Conservation (phyloP, 2,797 vertebrate species). For the Thunnus albacares region DNA sequence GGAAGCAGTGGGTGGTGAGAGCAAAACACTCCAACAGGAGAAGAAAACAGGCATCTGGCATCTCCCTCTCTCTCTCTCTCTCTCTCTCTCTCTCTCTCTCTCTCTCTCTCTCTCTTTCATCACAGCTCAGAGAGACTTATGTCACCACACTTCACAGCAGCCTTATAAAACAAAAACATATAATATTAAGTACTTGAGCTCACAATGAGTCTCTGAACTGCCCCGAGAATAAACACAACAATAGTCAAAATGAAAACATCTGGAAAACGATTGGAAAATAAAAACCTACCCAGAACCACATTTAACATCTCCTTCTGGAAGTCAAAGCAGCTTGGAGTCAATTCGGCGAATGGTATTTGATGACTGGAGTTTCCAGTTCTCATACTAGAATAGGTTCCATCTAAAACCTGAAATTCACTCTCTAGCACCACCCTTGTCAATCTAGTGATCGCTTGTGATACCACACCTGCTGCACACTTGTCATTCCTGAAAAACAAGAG, state of each 20-base stretch:
- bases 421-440: not conserved
- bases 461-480: slow-evolving; percentile 35
- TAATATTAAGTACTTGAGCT: not conserved
- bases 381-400: not conserved
- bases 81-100: not conserved
- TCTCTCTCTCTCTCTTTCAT: not conserved
- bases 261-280: not conserved
- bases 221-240: not conserved
- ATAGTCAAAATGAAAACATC: not conserved
- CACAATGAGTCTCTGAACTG: not conserved
- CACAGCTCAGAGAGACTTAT: slow-evolving; percentile 21
- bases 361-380: slow-evolving; percentile 20
- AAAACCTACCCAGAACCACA: slow-evolving; percentile 9
- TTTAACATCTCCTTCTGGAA: not conserved
- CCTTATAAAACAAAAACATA: not conserved
- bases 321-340: not conserved
- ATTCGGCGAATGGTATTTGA: not conserved
- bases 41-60: slow-evolving; percentile 46
- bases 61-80: not conserved
- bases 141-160: slow-evolving; percentile 21
- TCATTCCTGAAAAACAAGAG: slow-evolving; percentile 14
- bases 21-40: slow-evolving; percentile 53
- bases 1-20: slow-evolving; percentile 55
- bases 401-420: not conserved
- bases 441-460: not conserved